Conservation (phyloP, 2,888 invertebrate species). For the Heptascelio sp. region DNA sequence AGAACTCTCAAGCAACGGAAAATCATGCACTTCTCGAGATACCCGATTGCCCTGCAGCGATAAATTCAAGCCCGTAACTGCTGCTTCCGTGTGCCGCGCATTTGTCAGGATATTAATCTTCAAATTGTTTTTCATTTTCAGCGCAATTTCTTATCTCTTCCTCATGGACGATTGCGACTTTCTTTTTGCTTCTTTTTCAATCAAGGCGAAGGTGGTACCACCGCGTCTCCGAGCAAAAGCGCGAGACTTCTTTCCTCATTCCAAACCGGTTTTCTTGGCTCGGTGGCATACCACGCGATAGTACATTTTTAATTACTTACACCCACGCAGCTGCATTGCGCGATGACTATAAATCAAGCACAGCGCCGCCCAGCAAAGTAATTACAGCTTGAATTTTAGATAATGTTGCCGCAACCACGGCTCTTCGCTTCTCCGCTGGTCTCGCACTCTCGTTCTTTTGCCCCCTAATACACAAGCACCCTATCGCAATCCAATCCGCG, state of each 20-base stretch:
- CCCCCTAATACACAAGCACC: conserved; percentile 65
- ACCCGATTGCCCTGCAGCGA: background rate
- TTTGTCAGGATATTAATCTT: conserved; percentile 68
- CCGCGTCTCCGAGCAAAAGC: conserved; percentile 76
- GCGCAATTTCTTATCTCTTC: conserved; percentile 69
- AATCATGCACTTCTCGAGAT: background rate
- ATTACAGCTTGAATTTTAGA: conserved; percentile 85
- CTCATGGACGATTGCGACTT: conserved; percentile 69
- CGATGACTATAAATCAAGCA: conserved; percentile 85
- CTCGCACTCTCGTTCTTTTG: conserved; percentile 63
- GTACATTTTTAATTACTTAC: conserved; percentile 85
- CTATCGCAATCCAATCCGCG: conserved; percentile 71
- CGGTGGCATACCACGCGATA: conserved; percentile 83
- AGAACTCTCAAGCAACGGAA: conserved; percentile 1
- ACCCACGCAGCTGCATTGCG: conserved; percentile 85
- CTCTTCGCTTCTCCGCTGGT: conserved; percentile 72
- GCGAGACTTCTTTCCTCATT: conserved; percentile 76
- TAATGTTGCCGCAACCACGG: conserved; percentile 85
- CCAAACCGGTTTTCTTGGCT: conserved; percentile 73
- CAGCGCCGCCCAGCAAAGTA: conserved; percentile 84
- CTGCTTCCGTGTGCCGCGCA: conserved; percentile 46
- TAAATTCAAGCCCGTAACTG: conserved; percentile 44
- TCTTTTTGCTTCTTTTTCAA: conserved; percentile 74
- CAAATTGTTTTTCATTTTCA: conserved; percentile 68
- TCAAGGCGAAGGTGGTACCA: conserved; percentile 80